A percentile compares a stretch with the other conserved stretches of the same genome.
Evolutionary conservation across 2,113 vertebrate genomes (phyloP).

Genomic region (Gobius niger): DNA sequence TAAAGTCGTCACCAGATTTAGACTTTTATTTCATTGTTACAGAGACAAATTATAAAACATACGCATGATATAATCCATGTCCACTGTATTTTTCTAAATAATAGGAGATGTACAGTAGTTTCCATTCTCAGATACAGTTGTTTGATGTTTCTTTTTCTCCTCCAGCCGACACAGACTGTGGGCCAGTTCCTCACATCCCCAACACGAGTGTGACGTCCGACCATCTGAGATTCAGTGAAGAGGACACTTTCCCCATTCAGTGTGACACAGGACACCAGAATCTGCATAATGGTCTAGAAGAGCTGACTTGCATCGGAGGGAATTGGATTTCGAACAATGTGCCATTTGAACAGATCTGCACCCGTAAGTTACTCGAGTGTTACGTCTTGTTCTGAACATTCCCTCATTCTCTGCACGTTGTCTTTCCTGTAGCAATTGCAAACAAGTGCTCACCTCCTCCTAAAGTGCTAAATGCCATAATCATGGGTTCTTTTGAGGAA

Average conservation of each 20-base stretch:
- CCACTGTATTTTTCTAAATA: no score
- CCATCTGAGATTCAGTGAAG: rapidly evolving
- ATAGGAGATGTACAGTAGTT: no score
- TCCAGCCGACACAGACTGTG: conserved; percentile 33
- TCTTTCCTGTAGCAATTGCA: conserved; percentile 16
- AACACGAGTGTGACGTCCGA: rapidly evolving
- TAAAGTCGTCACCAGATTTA: no score
- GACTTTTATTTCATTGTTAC: no score
- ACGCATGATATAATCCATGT: no score
- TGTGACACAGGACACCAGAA: conserved; percentile 33
- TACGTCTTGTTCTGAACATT: background rate
- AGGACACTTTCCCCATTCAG: rapidly evolving
- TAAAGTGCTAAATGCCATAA: conserved; percentile 41
- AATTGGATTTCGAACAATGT: background rate
- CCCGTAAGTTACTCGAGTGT: conserved; percentile 35
- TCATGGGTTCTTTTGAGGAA: background rate
- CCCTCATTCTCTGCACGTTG: background rate
- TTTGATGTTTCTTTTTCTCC: background rate
- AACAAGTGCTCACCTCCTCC: conserved; percentile 9
- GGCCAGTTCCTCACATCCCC: conserved; percentile 34
- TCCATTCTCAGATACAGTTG: background rate
- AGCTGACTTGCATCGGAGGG: background rate
- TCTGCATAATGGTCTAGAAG: rapidly evolving
- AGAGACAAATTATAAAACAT: no score
- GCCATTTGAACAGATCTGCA: conserved; percentile 5